Evolutionary conservation across 2,797 vertebrate species (phyloP), one percentile per base, ranked within the genome.

Genomic region (Chanos chanos): DNA sequence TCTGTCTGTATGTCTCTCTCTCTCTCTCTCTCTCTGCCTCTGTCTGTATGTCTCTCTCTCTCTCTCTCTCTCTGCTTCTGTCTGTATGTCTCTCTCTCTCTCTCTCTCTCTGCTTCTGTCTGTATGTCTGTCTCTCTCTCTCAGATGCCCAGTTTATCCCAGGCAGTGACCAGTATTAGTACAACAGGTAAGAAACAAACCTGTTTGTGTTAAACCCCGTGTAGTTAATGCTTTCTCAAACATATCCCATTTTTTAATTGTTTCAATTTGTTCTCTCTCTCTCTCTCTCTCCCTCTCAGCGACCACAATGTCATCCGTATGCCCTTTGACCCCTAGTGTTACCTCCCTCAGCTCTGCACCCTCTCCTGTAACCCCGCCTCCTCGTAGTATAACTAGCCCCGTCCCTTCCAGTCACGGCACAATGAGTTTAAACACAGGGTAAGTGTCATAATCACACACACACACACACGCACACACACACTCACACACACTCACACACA

Each of bases 151-250:
- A 86, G 79, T 77, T 88, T 91, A 78, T 92, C 93, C 58, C 93
- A 93, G 86, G 86, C 90, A 59, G 88, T 93, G 81, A 92, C 87
- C 85, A 94, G 86, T 85, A 91, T 93, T 82, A 93, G 90, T 91
- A 93, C 93, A 92, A 90, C 94, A 82, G 89, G 89, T 91, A 75
- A 54, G 76, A 31, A 7, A 7, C 15, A 21, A 7, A 10, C 18
- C 10, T 37, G 41, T 30, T 43, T 13, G 18, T 19, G 5, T 41
- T 22, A 33, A 31, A 19, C n/a, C 21, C 4, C 3, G 19, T 19
- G n/a, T 28, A 37, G 21, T 21, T 41, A 4, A n/a, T n/a, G n/a
- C n/a, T n/a, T n/a, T n/a, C n/a, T n/a, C n/a, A n/a, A n/a, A n/a
- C n/a, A n/a, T n/a, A n/a, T n/a, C n/a, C n/a, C n/a, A n/a, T n/a